These are phyloP conservation scores for Eumaeus atala DNA, from an alignment of 1,140 invertebrate species.

Conservation along the genomic window DNA sequence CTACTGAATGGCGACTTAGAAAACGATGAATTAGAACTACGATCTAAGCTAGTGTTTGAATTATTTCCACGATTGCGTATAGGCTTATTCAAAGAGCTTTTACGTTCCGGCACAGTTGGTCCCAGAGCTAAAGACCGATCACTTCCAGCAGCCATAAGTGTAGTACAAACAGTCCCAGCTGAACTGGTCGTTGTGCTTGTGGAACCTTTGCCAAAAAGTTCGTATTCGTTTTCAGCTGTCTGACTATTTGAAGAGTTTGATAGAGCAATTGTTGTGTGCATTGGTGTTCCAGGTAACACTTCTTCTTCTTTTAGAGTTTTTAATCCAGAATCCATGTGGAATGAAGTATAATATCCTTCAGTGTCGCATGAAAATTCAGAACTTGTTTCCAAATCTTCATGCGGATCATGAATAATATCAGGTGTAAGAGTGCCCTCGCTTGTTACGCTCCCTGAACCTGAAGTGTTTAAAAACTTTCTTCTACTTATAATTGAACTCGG, in stretches of 20 bases:
- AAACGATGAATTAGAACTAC: conserved; percentile 62
- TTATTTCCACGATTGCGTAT: conserved; percentile 60
- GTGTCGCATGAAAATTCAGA: conserved; percentile 97
- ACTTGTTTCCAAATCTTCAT: conserved; percentile 91
- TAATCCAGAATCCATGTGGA: conserved; percentile 95
- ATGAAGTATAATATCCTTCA: conserved; percentile 97
- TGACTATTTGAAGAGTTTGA: conserved; percentile 77
- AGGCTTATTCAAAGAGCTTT: conserved; percentile 78
- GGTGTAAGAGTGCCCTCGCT: conserved; percentile 90
- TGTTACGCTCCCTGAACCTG: conserved; percentile 86
- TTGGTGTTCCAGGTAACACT: conserved; percentile 75
- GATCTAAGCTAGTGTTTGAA: conserved; percentile 75
- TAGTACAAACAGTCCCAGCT: conserved; percentile 90
- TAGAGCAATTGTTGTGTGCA: conserved; percentile 78
- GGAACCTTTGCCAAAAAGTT: conserved; percentile 90
- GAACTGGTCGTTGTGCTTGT: conserved; percentile 93
- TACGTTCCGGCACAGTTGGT: conserved; percentile 84
- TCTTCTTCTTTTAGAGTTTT: conserved; percentile 90
- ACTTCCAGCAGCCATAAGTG: conserved; percentile 78
- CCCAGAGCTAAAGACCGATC: conserved; percentile 75
- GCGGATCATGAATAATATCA: conserved; percentile 82
- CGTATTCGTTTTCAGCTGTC: conserved; percentile 89
- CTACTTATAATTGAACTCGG: conserved; percentile 81
- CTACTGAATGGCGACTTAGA: conserved; percentile 71
- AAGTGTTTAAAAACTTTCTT: conserved; percentile 80